Percentiles rank a stretch among this genome's conserved stretches.
Conservation (phyloP, 2,888 invertebrate genomes). For the Apantesis nais region DNA sequence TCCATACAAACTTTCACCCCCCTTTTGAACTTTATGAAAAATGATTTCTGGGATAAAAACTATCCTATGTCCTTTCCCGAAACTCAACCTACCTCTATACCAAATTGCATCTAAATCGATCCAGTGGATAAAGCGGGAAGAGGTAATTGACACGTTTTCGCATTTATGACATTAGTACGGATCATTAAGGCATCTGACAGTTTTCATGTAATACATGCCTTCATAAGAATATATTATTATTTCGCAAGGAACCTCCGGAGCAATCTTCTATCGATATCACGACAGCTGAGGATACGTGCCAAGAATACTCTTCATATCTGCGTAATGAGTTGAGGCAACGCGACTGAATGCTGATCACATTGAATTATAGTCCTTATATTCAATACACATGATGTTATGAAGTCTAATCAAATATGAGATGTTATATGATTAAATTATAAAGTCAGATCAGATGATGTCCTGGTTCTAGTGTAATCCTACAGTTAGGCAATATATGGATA, state of each 20-base stretch:
- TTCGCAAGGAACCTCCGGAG: neutral
- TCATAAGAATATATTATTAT: neutral
- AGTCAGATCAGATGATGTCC: neutral
- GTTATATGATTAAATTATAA: neutral
- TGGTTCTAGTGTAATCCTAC: too few relatives aligned
- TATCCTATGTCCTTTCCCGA: too few relatives aligned
- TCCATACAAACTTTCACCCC: too few relatives aligned
- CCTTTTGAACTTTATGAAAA: too few relatives aligned
- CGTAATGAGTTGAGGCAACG: constrained; percentile 38
- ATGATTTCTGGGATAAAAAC: too few relatives aligned
- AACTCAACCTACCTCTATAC: too few relatives aligned
- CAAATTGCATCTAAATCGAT: too few relatives aligned
- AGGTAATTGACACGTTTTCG: too few relatives aligned
- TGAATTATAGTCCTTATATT: neutral
- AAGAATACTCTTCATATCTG: constrained; percentile 18
- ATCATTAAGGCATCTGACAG: neutral
- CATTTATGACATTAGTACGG: too few relatives aligned
- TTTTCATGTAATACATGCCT: neutral
- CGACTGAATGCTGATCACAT: constrained; percentile 34
- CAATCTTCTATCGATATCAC: constrained; percentile 13
- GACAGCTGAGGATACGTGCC: constrained; percentile 9
- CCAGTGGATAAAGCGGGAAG: too few relatives aligned
- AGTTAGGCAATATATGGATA: too few relatives aligned
- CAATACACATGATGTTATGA: neutral
- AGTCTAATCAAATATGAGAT: neutral